These are phyloP conservation scores for Limnephilus auricula DNA, from an alignment of 2,888 invertebrate species.

Conservation along the genomic window DNA sequence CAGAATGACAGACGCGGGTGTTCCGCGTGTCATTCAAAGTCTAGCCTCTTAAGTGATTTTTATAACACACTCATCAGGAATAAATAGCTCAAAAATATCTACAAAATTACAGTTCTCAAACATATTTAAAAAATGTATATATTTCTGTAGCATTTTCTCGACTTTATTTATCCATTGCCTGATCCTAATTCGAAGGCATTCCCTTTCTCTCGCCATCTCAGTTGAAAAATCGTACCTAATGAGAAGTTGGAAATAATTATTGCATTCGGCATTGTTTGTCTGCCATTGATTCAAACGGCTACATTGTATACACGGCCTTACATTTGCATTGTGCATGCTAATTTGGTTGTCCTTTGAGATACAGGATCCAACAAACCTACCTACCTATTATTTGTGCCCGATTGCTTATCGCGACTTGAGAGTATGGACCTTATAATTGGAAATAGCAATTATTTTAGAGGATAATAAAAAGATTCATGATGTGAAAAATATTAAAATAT, in stretches of 20 bases:
- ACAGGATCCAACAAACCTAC: not conserved
- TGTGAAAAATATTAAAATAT: no score
- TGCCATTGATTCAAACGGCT: constrained; percentile 59
- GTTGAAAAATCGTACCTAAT: constrained; percentile 59
- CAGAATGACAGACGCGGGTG: no score
- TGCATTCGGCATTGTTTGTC: constrained; percentile 61
- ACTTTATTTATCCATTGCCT: not conserved
- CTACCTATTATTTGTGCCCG: not conserved
- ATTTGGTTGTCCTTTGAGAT: constrained; percentile 57
- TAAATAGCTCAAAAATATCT: not conserved
- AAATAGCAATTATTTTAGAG: not conserved
- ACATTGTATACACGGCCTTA: constrained; percentile 56
- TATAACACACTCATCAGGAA: no score
- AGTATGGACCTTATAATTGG: not conserved
- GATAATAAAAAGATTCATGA: not conserved
- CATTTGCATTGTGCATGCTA: constrained; percentile 62
- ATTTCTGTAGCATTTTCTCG: not conserved
- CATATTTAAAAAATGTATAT: not conserved
- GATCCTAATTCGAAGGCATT: constrained; percentile 38
- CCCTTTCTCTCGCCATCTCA: constrained; percentile 28
- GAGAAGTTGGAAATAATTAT: constrained; percentile 62
- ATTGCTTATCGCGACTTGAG: not conserved
- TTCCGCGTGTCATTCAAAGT: no score
- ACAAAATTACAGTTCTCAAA: not conserved
- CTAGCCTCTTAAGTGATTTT: no score